Conservation (phyloP, 2,888 invertebrate genomes). For the Tricholauxania praeusta region DNA sequence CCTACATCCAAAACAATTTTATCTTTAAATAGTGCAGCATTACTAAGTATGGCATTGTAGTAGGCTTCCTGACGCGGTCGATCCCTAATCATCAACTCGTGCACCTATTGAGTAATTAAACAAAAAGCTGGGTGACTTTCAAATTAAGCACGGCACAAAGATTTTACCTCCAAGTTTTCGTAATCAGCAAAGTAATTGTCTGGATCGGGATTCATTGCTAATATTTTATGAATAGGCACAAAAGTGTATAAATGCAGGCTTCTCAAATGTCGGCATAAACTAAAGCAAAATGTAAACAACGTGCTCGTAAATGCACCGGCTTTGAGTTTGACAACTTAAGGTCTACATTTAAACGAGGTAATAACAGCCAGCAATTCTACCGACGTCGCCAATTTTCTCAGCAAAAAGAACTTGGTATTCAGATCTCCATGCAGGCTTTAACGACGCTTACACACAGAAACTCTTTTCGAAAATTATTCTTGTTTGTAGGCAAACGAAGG, state of each 20-base stretch:
- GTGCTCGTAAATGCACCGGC: not conserved
- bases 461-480: too few species aligned
- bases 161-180: constrained; percentile 79
- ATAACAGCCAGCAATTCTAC: too few species aligned
- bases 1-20: constrained; percentile 90
- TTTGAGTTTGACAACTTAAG: too few species aligned
- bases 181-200: constrained; percentile 78
- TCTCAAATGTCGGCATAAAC: not conserved
- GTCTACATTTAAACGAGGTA: too few species aligned
- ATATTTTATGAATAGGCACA: not conserved
- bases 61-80: constrained; percentile 82
- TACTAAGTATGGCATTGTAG: constrained; percentile 80
- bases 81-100: constrained; percentile 85
- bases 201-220: constrained; percentile 30
- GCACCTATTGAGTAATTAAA: constrained; percentile 72
- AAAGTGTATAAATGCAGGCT: not conserved
- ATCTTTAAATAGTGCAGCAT: constrained; percentile 76
- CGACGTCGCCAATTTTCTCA: too few species aligned
- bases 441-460: too few species aligned
- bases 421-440: too few species aligned
- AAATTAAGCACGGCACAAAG: constrained; percentile 33
- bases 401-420: too few species aligned
- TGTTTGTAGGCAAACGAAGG: too few species aligned
- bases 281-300: constrained; percentile 7
- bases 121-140: not conserved